Conservation (phyloP, 2,888 invertebrate genomes). For the Pyrrhia umbra region DNA sequence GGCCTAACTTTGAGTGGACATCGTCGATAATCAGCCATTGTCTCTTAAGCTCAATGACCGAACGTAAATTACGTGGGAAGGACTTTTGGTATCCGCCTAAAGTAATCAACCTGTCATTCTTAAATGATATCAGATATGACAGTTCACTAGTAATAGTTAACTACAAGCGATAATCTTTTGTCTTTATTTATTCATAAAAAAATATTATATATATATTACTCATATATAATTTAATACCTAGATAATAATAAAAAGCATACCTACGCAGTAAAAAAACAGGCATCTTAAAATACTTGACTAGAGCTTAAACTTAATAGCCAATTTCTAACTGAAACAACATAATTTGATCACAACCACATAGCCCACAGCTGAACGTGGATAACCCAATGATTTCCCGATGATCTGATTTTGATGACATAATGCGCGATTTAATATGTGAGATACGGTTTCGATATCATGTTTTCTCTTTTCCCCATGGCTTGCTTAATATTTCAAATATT, state of each 20-base stretch:
- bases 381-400: conserved; percentile 29
- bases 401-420: conserved; percentile 27
- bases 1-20: neutral
- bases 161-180: too few relatives aligned
- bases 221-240: too few relatives aligned
- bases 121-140: conserved; percentile 1
- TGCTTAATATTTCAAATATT: conserved; percentile 79
- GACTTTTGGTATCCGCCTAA: neutral
- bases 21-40: neutral
- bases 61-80: neutral
- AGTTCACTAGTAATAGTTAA: neutral
- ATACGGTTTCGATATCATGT: conserved; percentile 61
- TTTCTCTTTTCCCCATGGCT: conserved; percentile 71
- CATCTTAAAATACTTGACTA: neutral
- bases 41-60: neutral
- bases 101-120: neutral
- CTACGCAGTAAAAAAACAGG: neutral
- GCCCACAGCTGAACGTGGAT: conserved; percentile 7
- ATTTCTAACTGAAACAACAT: neutral
- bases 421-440: conserved; percentile 19
- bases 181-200: too few relatives aligned
- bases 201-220: too few relatives aligned
- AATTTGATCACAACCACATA: conserved; percentile 4
- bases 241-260: neutral
- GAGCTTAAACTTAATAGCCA: neutral